Conservation (phyloP, 2,797 vertebrate genomes). For the Pangasius macronema region DNA sequence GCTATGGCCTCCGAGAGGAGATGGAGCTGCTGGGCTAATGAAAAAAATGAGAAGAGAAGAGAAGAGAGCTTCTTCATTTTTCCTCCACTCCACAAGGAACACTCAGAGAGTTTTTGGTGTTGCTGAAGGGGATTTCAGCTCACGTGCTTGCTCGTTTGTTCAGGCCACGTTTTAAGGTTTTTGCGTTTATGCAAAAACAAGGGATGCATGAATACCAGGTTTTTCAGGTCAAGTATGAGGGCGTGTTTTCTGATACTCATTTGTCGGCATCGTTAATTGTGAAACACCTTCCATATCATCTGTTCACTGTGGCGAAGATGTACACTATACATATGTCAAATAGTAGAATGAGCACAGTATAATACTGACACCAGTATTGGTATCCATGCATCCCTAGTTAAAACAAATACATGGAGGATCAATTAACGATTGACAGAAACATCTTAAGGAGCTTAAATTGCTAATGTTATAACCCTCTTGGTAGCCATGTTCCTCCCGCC, state of each 20-base stretch:
- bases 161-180: background rate
- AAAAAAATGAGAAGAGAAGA: slow-evolving; percentile 35
- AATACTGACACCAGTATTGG: background rate
- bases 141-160: background rate
- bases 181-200: background rate
- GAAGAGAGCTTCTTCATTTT: slow-evolving; percentile 44
- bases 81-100: slow-evolving; percentile 35
- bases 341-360: background rate
- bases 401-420: slow-evolving; percentile 11
- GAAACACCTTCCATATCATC: background rate
- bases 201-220: background rate
- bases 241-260: background rate
- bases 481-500: background rate
- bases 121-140: slow-evolving; percentile 22
- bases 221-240: background rate
- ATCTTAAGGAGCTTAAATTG: background rate
- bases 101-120: slow-evolving; percentile 29
- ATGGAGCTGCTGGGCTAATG: slow-evolving; percentile 44
- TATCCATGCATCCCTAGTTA: background rate
- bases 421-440: slow-evolving; percentile 13
- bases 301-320: background rate
- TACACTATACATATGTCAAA: background rate
- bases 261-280: background rate
- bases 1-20: slow-evolving; percentile 39
- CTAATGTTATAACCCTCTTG: slow-evolving; percentile 3